These are phyloP conservation scores for Lichenostomus cassidix DNA, from an alignment of 2,113 vertebrate genomes.

Conservation along the genomic window DNA sequence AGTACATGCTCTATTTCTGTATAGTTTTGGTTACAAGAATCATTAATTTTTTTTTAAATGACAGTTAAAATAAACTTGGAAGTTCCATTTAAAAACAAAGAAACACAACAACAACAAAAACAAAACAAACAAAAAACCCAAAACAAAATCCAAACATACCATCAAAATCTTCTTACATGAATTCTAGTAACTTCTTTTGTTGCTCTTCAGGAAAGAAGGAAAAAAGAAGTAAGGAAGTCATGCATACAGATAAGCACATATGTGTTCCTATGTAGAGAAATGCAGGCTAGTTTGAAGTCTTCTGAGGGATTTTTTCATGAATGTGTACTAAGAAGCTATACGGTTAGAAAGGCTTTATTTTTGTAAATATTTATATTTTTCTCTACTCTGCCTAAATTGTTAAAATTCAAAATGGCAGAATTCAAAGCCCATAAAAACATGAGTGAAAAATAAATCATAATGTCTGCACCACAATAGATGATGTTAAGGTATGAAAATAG, in stretches of 20 bases:
- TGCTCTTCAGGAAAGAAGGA: neutral
- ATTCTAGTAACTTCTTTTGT: neutral
- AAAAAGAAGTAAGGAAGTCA: neutral
- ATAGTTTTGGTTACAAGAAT: neutral
- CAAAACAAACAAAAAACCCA: neutral
- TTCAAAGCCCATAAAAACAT: neutral
- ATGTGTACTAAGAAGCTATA: neutral
- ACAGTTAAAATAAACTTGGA: neutral
- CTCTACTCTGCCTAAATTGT: neutral
- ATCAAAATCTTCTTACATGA: neutral
- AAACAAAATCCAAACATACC: neutral
- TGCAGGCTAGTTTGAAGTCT: neutral
- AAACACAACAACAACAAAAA: no score
- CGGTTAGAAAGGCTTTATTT: neutral
- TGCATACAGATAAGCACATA: neutral
- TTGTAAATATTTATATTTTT: neutral
- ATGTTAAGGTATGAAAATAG: neutral
- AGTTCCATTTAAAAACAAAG: neutral
- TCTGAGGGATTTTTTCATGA: neutral
- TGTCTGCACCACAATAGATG: neutral
- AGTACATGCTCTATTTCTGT: neutral
- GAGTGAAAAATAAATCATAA: accelerated
- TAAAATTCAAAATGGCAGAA: neutral
- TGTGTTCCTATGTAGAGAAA: neutral
- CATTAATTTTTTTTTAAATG: neutral